Evolutionary conservation across 2,113 vertebrate species (phyloP).

Genomic region (Hystrix cristata): DNA sequence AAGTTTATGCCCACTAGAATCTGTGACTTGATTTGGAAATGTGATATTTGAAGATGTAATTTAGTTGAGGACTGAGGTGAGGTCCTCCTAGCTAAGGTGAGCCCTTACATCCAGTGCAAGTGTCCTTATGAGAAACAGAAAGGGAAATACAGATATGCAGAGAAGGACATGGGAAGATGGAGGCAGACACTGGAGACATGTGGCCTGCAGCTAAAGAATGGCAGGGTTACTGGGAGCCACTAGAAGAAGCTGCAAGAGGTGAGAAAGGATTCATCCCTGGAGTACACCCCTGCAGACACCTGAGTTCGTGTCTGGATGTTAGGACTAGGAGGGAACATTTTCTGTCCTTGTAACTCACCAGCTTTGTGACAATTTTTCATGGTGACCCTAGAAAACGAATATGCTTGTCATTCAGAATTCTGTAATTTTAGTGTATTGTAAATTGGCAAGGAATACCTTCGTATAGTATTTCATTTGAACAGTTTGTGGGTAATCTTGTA

Average conservation of each 20-base stretch:
- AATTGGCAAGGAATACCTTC: not conserved
- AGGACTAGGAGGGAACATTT: not conserved
- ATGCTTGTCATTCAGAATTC: not conserved
- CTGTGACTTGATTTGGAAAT: not conserved
- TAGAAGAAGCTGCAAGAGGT: not conserved
- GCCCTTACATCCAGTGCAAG: not conserved
- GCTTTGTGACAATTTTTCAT: not conserved
- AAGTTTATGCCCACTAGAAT: not conserved
- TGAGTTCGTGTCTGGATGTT: not conserved
- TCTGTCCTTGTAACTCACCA: not conserved
- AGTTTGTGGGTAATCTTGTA: not conserved
- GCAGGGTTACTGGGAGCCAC: not conserved
- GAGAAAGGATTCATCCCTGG: not conserved
- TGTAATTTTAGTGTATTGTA: not conserved
- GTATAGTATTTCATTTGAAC: not conserved
- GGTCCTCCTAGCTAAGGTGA: not conserved
- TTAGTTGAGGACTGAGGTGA: not conserved
- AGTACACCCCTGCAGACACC: rapidly evolving
- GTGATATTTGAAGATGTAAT: not conserved
- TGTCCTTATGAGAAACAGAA: not conserved
- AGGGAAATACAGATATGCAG: not conserved
- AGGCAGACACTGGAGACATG: not conserved
- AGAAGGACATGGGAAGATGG: not conserved
- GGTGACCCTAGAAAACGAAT: not conserved
- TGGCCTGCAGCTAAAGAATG: not conserved